Base-by-base conservation (phyloP, 2,888 invertebrate species). In the Therioaphis trifolii region DNA sequence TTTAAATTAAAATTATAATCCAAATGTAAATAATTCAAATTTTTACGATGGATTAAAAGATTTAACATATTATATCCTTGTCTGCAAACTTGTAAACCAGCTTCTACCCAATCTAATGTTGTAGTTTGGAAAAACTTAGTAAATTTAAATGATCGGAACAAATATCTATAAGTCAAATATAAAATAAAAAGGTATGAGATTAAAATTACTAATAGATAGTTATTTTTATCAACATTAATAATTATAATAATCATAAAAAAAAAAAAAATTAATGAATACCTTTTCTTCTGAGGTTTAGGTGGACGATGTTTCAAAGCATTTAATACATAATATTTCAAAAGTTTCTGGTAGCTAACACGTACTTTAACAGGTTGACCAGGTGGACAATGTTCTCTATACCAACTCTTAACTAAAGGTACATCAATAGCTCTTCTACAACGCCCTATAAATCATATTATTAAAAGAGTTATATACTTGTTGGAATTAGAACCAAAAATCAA, bases 51-150 rank as follows among this genome's bases (percentile, higher is more conserved):
- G 88, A 99, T 99, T 86, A 99, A 91, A 85, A 99, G 91, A 89
- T 99, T 99, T 86, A 99, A 90, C 99, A 99, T 99, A 89, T 99
- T 99, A 90, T 99, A 99, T 4, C 99, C 99, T 89, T 99, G 99
- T 0, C 99, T 92, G 88, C 99, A 99, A 1, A 98, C 96, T 90
- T 99, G 99, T 68, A 99, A 90, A 5, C 99, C 99, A 15, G 98
- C 98, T 90, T 99, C 99, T 2, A 99, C 99, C 99, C 99, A 99
- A 90, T 99, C 99, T 86, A 99, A 90, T 0, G 98, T 98, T 0
- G 99, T 99, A 0, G 97, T 97, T 93, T 99, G 99, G 92, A 99
- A 99, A 91, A 99, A 99, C 89, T 99, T 99, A 0, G 99, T 99
- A 0, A 98, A 96, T 89, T 99, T 99, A 90, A 99, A 99, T 0